These are phyloP conservation scores for Trichonephila inaurata DNA, from an alignment of 1,140 invertebrate genomes.

Conservation along the genomic window DNA sequence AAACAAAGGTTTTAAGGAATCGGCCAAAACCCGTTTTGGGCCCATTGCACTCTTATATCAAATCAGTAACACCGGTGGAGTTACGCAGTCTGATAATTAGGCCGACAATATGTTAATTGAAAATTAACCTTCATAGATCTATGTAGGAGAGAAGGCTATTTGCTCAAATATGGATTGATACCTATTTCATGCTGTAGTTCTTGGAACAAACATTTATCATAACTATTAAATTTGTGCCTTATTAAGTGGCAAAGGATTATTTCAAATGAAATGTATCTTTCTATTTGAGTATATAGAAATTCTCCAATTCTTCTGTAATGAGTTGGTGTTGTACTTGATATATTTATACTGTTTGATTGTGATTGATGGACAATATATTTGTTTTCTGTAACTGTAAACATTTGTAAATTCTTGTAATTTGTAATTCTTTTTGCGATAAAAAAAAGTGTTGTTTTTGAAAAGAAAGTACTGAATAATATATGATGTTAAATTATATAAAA, in stretches of 20 bases:
- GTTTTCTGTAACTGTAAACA: neutral
- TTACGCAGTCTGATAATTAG: no score
- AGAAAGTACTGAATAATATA: no score
- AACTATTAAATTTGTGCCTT: constrained; percentile 73
- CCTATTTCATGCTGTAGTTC: constrained; percentile 41
- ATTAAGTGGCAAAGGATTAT: constrained; percentile 63
- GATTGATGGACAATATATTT: neutral
- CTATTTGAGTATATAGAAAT: constrained; percentile 53
- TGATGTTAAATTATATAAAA: no score
- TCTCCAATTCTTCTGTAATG: neutral
- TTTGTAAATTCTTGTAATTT: neutral
- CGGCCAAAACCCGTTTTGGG: no score
- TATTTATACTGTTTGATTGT: neutral
- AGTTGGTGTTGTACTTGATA: neutral
- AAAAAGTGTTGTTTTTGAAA: no score
- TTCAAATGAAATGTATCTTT: constrained; percentile 53
- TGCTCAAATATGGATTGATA: constrained; percentile 59
- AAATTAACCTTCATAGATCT: constrained; percentile 11
- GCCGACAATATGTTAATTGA: neutral
- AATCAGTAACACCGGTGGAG: no score
- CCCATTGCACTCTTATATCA: no score
- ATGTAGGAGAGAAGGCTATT: neutral
- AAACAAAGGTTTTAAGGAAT: no score
- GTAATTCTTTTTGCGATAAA: neutral
- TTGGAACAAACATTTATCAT: constrained; percentile 63